Evolutionary conservation across 2,113 vertebrate genomes (phyloP), one percentile per base, ranked within the genome.

Genomic region (Thalassoma bifasciatum): DNA sequence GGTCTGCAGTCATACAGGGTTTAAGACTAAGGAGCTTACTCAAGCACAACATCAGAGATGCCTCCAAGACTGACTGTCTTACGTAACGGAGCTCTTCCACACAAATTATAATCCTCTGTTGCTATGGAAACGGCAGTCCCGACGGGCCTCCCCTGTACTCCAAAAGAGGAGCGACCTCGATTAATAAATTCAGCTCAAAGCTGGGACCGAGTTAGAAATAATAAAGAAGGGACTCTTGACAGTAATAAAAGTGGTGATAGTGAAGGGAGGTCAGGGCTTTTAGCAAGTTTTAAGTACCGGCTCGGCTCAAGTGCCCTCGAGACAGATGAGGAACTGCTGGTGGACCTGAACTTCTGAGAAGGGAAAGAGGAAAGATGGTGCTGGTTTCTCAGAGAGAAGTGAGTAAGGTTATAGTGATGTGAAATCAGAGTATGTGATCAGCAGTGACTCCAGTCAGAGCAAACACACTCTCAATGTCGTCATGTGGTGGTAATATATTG

Each of bases 91-190:
- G 73, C 77, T 81, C 83, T 77, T 81, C 81, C 83, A 77, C 83
- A 84, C 59, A 88, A 89, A 88, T 76, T 38, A 85, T 87, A 86
- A 88, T 90, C 83, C 84, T 91, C 81, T 73, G 91, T 91, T 92
- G 85, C 90, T 46, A 90, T 92, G 88, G 91, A 90, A 76, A 92
- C 82, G 16, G 22, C 72, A 30, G 66, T 89, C 92, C 86, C 90
- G 73, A 50, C 21, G 51, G 85, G 62, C 86, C 82, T 75, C 70
- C 57, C 69, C 58, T 76, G 77, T 75, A 53, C 76, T 81, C 72
- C 40, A 66, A 79, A 82, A 77, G 75, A 86, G 80, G 78, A 84
- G 60, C 54, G 53, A 86, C 80, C 88, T 86, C 19, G 62, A 87
- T 88, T 84, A 80, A 88, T 86, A 70, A 81, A 86, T 63, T 46